Percentiles rank a stretch among this genome's conserved stretches.
phyloP scores from a whole-genome alignment of 2,113 vertebrate genomes.

The Speoplatyrhinus poulsoni region DNA sequence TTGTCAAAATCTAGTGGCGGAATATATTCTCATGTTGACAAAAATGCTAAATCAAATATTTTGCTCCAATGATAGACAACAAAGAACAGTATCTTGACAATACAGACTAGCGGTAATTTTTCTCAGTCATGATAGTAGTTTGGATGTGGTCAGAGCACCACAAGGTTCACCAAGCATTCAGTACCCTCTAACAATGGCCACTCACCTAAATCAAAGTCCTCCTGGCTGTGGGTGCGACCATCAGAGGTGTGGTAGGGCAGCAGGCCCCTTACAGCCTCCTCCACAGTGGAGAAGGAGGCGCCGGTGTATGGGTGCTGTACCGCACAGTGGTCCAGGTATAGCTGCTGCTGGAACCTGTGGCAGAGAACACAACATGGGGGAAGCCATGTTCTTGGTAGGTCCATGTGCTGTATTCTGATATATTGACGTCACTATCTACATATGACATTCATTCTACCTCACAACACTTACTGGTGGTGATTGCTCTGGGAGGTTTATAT shows the following conservation, averaged over 20 bases:
- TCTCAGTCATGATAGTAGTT: too few species aligned
- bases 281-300: conserved; percentile 69
- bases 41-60: background rate
- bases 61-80: background rate
- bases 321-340: conserved; percentile 69
- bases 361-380: background rate
- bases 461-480: background rate
- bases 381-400: background rate
- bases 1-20: too few species aligned
- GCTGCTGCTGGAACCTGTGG: conserved; percentile 76
- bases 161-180: too few species aligned
- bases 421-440: too few species aligned
- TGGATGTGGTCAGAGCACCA: too few species aligned
- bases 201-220: conserved; percentile 71
- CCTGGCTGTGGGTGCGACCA: conserved; percentile 66
- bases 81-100: too few species aligned
- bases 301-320: conserved; percentile 67
- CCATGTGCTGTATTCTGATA: background rate
- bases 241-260: conserved; percentile 79
- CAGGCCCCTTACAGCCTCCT: conserved; percentile 69
- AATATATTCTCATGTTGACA: background rate
- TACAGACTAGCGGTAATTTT: too few species aligned
- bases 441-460: background rate
- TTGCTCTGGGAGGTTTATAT: too few species aligned
- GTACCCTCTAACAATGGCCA: background rate